Evolutionary conservation across 2,888 invertebrate species (phyloP).

Genomic region (Camponotus fellah): DNA sequence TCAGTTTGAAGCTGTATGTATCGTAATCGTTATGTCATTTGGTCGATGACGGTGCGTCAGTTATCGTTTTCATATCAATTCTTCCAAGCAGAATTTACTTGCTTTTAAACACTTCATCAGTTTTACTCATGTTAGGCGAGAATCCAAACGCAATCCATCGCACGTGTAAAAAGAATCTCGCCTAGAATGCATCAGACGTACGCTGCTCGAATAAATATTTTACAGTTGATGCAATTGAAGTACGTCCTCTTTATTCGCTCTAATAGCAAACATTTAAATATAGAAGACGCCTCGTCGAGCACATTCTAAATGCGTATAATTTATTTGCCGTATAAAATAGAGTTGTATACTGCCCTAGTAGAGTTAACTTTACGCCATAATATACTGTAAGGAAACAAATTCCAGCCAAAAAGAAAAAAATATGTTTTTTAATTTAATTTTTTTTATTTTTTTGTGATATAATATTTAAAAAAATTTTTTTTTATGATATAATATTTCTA

Average conservation of each 20-base stretch:
- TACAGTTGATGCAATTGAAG: background rate
- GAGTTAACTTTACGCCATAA: background rate
- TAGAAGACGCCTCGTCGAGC: background rate
- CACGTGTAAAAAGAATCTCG: background rate
- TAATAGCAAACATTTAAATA: slow-evolving; percentile 22
- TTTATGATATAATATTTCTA: slow-evolving; percentile 5
- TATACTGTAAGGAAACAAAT: background rate
- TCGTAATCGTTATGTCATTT: background rate
- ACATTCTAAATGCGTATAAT: background rate
- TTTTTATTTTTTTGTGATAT: background rate
- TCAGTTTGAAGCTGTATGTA: background rate
- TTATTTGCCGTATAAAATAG: background rate
- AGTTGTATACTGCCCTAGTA: background rate
- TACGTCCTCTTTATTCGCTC: background rate
- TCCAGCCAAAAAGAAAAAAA: background rate
- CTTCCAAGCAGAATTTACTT: background rate
- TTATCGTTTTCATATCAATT: background rate
- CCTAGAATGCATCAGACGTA: background rate
- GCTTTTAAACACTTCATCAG: background rate
- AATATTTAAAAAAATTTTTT: slow-evolving; percentile 3
- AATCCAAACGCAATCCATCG: background rate
- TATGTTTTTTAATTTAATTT: background rate
- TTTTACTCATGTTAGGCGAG: background rate
- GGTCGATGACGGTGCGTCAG: background rate
- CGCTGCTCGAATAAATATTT: slow-evolving; percentile 17